phyloP scores from a whole-genome alignment of 2,113 vertebrate genomes.

The human region GRCh38 chr1:10307001-10307500 shows the following conservation, averaged over 20 bases:
- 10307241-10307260: neutral
- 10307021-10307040: slow-evolving; percentile 11
- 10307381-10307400: no score
- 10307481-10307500: no score
- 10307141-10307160: neutral
- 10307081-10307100: neutral
- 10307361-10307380: no score
- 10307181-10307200: slow-evolving; percentile 17
- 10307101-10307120: slow-evolving; percentile 26
- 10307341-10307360: no score
- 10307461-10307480: no score
- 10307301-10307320: neutral
- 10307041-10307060: neutral
- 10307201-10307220: neutral
- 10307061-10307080: neutral
- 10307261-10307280: neutral
- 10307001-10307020: neutral
- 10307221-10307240: neutral
- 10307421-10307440: no score
- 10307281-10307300: neutral
- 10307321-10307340: no score
- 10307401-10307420: no score
- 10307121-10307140: slow-evolving; percentile 1
- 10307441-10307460: no score
- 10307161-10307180: neutral